These are phyloP conservation scores for Gracilinanus agilis DNA, from an alignment of 2,113 vertebrate genomes.

Conservation along the genomic window DNA sequence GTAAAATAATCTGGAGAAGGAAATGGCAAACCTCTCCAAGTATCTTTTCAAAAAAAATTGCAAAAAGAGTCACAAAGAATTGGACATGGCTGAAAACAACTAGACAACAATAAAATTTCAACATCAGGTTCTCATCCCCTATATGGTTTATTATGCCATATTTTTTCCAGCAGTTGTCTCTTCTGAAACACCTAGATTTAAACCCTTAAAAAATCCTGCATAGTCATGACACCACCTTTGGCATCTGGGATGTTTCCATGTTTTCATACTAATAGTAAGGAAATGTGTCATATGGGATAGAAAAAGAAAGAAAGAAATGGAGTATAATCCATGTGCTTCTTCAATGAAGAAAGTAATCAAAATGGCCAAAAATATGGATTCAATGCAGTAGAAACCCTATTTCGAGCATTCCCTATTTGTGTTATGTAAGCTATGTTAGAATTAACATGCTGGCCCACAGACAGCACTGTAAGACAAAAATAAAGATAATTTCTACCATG, in stretches of 20 bases:
- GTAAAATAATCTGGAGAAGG: too few relatives aligned
- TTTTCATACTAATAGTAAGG: conserved; percentile 32
- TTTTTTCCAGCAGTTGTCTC: conserved; percentile 18
- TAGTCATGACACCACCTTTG: not conserved
- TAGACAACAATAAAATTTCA: not conserved
- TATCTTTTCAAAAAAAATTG: too few relatives aligned
- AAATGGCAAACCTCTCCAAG: too few relatives aligned
- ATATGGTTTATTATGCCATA: not conserved
- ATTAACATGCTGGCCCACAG: not conserved
- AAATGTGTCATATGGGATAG: not conserved
- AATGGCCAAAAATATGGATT: conserved; percentile 1
- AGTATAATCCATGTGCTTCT: not conserved
- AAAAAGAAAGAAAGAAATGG: not conserved
- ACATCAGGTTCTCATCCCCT: not conserved
- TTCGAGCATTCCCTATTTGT: not conserved
- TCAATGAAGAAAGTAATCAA: conserved; percentile 1
- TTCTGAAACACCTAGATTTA: conserved; percentile 24
- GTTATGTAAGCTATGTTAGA: not conserved
- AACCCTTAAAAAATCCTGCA: conserved; percentile 16
- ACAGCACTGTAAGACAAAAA: not conserved
- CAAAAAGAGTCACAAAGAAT: too few relatives aligned
- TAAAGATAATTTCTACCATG: not conserved
- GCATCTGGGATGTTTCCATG: conserved; percentile 5
- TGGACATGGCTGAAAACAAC: too few relatives aligned
- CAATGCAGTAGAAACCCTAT: not conserved